Evolutionary conservation across 2,888 invertebrate species (phyloP).

Genomic region (Drosophila algonquin): DNA sequence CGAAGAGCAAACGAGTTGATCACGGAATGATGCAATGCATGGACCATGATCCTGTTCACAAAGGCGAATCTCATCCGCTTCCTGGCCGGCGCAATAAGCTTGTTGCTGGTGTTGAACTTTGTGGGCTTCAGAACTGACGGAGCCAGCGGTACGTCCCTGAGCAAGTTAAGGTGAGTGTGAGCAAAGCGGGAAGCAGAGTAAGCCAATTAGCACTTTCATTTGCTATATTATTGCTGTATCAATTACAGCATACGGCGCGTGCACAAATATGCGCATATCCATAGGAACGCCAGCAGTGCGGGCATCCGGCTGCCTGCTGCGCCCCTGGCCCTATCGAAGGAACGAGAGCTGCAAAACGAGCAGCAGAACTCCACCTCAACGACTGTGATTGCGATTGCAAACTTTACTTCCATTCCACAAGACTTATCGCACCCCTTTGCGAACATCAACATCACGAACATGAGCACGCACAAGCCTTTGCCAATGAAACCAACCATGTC

Average conservation of each 20-base stretch:
- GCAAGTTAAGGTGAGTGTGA: slow-evolving; percentile 75
- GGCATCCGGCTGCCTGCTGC: slow-evolving; percentile 52
- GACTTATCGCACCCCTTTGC: slow-evolving; percentile 62
- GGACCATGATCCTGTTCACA: slow-evolving; percentile 73
- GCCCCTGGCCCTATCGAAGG: slow-evolving; percentile 67
- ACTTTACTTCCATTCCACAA: slow-evolving; percentile 78
- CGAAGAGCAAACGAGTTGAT: slow-evolving; percentile 32
- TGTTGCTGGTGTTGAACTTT: slow-evolving; percentile 81
- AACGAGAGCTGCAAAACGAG: slow-evolving; percentile 52
- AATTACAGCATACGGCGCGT: slow-evolving; percentile 68
- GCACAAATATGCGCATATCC: slow-evolving; percentile 72
- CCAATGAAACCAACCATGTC: slow-evolving; percentile 37
- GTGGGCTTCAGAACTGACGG: slow-evolving; percentile 73
- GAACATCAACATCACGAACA: neutral
- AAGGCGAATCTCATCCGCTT: slow-evolving; percentile 74
- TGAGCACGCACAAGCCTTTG: slow-evolving; percentile 46
- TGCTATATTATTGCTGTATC: neutral
- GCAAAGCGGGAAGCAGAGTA: neutral
- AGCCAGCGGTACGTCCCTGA: slow-evolving; percentile 70
- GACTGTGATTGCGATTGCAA: slow-evolving; percentile 80
- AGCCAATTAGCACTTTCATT: slow-evolving; percentile 10
- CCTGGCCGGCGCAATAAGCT: slow-evolving; percentile 71
- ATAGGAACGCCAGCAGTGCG: slow-evolving; percentile 44
- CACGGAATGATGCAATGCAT: slow-evolving; percentile 67
- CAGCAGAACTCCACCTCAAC: slow-evolving; percentile 63